Evolutionary conservation across 23 tunicate genomes (phyloP), one percentile per base, ranked within the genome.

Genomic region (Diplosoma virens): DNA sequence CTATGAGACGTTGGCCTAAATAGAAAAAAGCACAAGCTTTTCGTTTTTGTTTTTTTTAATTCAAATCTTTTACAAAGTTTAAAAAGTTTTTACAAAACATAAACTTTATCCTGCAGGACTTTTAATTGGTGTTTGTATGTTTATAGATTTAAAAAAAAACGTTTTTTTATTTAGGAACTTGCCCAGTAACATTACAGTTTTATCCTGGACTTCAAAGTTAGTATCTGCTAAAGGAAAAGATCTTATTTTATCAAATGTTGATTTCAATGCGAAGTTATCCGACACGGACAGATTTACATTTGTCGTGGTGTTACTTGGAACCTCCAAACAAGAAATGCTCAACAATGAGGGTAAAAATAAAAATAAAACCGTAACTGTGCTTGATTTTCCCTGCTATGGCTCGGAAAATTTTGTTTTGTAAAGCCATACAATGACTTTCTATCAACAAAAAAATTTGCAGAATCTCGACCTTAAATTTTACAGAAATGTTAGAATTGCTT

Each of bases 201-300:
- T 82, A 37, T 79, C 86, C 0, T 89, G 96, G 96, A 89, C 60
- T 20, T 86, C 96, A 2, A 68, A 79, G 36, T 37, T 66, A 25
- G 61, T 71, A 1, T 46, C 53, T 22, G 17, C 23, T 9, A 16
- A 60, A 0, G 74, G 70, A 30, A 71, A 72, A 23, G 78, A 82
- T 71, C 55, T 89, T 17, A 56, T 61, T 59, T 27, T 89, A 22
- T 46, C 47, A 32, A 89, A 72, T 46, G 53, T 36, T 9, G 76
- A 24, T 0, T 88, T 82, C 47, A 89, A 89, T 63, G 22, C 31
- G 21, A 48, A 82, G 34, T 37, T 89, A 26, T 56, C 79, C 0
- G 74, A 67, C 14, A 34, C 47, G 30, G 63, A 71, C 5, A 17
- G 5, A 47, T 89, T 68, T 78, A 77, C 96, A 5, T 78, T 89